Base-by-base conservation (phyloP, 2,113 vertebrate species). In the Dissostichus mawsoni region DNA sequence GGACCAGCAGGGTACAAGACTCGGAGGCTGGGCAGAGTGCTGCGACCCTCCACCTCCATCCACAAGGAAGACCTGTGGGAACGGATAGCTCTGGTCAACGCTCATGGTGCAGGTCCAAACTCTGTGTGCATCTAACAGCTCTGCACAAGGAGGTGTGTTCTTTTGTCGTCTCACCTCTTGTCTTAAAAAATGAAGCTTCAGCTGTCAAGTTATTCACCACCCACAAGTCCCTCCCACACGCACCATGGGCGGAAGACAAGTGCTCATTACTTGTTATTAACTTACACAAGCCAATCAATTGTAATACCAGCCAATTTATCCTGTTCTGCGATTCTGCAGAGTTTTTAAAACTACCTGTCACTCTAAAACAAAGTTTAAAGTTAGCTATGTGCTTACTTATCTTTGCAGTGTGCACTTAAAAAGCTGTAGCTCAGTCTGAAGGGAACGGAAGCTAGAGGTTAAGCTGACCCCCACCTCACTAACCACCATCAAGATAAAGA, bases 11-110 rank as follows among this genome's bases (percentile, higher is more conserved):
- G 93, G 92, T 0, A 89, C 57, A 0, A 87, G 78, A 3, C 2
- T 61, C 0, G 87, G 90, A 17, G 67, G 58, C 41, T 85, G 71
- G 7, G 1, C 45, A 0, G 81, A 33, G 8, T 45, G 14, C 14
- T 57, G 82, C 0, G 0, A 18, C 53, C 48, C 53, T 12, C 80
- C 83, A 0, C 72, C 73, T n/a, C 48, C 45, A 20, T 94, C 85
- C 81, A 93, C 90, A 0, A 86, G 63, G 52, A 91, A 92, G 61
- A 91, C 85, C 76, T 91, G 84, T 7, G 91, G 93, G 53, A 77
- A 74, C 0, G 92, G 90, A 36, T 89, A 85, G 45, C 5, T 87
- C 77, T 87, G 90, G 52, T 91, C 82, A 45, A 17, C 65, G 84
- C 68, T 94, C 88, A 94, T 90, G 75, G 20, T 89, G 88, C 36